phyloP scores from a whole-genome alignment of 2,888 invertebrate species.

The Chromoteleia sp. region DNA sequence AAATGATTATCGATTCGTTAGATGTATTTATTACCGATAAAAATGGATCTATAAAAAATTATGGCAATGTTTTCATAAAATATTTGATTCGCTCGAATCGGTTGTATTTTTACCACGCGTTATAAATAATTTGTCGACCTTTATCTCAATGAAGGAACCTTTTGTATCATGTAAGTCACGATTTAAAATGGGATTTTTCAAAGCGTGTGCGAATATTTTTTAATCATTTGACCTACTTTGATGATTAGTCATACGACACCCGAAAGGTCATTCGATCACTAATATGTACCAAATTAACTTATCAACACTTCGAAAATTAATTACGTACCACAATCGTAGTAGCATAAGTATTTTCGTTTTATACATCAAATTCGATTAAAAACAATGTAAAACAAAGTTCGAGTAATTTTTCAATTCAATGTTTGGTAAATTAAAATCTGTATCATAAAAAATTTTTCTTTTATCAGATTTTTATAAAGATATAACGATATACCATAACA shows the following conservation, averaged over 20 bases:
- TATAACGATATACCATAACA: no score
- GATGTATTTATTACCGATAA: neutral
- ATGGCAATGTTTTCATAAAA: no score
- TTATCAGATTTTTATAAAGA: no score
- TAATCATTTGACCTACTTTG: slow-evolving; percentile 58
- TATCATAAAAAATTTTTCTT: no score
- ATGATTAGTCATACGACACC: slow-evolving; percentile 52
- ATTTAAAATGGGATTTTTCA: slow-evolving; percentile 56
- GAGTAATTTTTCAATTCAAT: no score
- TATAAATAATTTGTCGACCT: slow-evolving; percentile 65
- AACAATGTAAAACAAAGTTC: no score
- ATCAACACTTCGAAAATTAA: slow-evolving; percentile 10
- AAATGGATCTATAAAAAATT: neutral
- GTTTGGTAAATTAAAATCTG: no score
- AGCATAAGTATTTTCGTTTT: no score
- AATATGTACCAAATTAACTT: slow-evolving; percentile 38
- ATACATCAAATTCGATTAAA: no score
- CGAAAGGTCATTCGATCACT: slow-evolving; percentile 45
- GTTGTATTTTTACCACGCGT: slow-evolving; percentile 37
- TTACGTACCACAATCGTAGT: neutral
- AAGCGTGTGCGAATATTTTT: slow-evolving; percentile 55
- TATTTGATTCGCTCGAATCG: slow-evolving; percentile 4
- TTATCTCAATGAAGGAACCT: slow-evolving; percentile 56
- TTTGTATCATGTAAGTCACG: slow-evolving; percentile 51
- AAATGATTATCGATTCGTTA: no score